These are phyloP conservation scores for Mayetiola destructor DNA, from an alignment of 2,888 invertebrate genomes.

Conservation along the genomic window DNA sequence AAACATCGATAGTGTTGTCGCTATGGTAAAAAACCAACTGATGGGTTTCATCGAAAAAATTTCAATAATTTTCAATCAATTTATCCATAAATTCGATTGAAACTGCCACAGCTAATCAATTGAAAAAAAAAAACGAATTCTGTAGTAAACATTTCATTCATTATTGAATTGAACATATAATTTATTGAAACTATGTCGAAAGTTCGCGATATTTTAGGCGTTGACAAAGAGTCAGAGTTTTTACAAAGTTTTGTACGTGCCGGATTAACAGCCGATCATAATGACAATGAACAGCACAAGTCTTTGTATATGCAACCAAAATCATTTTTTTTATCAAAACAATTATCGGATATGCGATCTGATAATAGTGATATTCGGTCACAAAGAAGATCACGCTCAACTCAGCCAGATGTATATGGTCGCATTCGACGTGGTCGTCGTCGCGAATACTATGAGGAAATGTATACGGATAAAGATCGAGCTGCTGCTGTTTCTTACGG, in stretches of 20 bases:
- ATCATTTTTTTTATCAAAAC: conserved; percentile 16
- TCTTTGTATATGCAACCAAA: conserved; percentile 17
- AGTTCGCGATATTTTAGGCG: conserved; percentile 47
- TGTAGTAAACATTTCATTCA: background rate
- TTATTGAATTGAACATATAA: background rate
- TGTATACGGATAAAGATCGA: conserved; percentile 80
- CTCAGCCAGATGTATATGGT: background rate
- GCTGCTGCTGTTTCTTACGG: conserved; percentile 70
- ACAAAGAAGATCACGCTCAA: conserved; percentile 5
- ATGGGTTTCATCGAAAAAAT: too few species aligned
- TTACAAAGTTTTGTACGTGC: conserved; percentile 66
- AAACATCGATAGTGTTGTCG: too few species aligned
- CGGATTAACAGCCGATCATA: conserved; percentile 44
- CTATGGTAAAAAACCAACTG: too few species aligned
- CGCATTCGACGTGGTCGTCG: background rate
- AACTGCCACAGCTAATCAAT: background rate
- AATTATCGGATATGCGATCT: conserved; percentile 15
- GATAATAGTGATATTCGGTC: conserved; percentile 14
- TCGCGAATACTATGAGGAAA: conserved; percentile 46
- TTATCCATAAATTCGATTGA: too few species aligned
- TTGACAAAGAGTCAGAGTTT: conserved; percentile 56
- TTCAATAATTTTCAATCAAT: too few species aligned
- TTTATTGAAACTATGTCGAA: conserved; percentile 24
- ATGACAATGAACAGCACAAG: conserved; percentile 31
- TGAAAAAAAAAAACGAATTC: too few species aligned